These are phyloP conservation scores for Dynastes grantii DNA, from an alignment of 2,888 invertebrate genomes.

Conservation along the genomic window DNA sequence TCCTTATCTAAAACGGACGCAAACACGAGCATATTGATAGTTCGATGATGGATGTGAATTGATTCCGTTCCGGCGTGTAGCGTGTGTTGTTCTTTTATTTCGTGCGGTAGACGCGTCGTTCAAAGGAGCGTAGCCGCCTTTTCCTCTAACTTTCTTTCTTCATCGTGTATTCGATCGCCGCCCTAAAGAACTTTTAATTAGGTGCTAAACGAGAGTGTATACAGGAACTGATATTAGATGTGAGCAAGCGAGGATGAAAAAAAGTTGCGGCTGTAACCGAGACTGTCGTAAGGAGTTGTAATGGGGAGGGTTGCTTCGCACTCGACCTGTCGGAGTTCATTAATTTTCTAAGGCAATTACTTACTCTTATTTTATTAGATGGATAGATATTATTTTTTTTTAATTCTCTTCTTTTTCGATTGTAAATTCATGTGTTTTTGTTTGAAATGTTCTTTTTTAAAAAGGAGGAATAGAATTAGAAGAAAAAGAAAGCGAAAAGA, in stretches of 20 bases:
- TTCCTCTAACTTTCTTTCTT: background rate
- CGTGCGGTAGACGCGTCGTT: background rate
- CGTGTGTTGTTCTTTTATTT: background rate
- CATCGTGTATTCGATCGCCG: background rate
- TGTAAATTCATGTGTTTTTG: too few relatives aligned
- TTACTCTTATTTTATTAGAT: constrained; percentile 10
- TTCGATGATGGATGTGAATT: constrained; percentile 17
- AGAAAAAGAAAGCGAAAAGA: too few relatives aligned
- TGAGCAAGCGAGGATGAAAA: background rate
- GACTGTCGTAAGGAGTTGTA: background rate
- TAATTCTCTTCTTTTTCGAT: too few relatives aligned
- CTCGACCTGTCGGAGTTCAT: background rate
- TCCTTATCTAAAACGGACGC: background rate
- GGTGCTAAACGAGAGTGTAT: constrained; percentile 35
- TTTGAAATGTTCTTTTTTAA: too few relatives aligned
- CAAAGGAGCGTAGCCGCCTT: background rate
- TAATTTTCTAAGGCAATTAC: constrained; percentile 17
- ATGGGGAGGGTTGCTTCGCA: background rate
- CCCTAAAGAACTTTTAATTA: constrained; percentile 33
- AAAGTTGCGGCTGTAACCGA: background rate
- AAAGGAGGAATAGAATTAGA: too few relatives aligned
- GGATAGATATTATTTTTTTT: too few relatives aligned
- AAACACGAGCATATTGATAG: background rate
- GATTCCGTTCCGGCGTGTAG: constrained; percentile 16
- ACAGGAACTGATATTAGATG: constrained; percentile 22